A percentile compares a stretch with the other conserved stretches of the same genome.
Evolutionary conservation across 2,888 invertebrate genomes (phyloP).

Genomic region (Xylocampa areola): DNA sequence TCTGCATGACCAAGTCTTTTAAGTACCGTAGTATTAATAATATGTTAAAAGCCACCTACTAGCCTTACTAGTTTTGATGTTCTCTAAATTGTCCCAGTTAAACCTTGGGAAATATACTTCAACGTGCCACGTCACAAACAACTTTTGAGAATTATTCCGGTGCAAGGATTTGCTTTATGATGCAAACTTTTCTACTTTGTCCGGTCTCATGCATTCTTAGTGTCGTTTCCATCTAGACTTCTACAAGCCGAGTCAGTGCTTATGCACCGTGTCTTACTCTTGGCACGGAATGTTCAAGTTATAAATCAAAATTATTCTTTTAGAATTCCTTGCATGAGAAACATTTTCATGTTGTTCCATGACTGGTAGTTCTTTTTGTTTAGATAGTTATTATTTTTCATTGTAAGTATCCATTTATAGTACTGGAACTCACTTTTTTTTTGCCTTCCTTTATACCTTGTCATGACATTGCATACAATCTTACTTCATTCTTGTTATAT

Average conservation of each 20-base stretch:
- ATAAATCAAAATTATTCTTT: constrained; percentile 36
- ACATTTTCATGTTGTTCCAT: constrained; percentile 8
- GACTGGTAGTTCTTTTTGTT: background rate
- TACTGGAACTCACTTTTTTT: no score
- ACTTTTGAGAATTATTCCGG: constrained; percentile 51
- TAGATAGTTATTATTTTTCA: background rate
- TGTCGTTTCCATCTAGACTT: constrained; percentile 40
- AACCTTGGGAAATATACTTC: constrained; percentile 41
- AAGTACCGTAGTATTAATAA: constrained; percentile 16
- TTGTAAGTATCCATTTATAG: background rate
- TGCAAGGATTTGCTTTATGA: constrained; percentile 55
- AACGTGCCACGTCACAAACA: constrained; percentile 39
- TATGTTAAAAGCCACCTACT: constrained; percentile 20
- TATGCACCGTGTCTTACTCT: constrained; percentile 42
- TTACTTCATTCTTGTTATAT: no score
- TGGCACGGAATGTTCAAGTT: constrained; percentile 29
- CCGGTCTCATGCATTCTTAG: constrained; percentile 47
- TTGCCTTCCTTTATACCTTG: background rate
- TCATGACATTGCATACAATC: background rate
- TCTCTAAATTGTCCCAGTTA: constrained; percentile 41
- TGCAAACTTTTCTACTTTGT: constrained; percentile 53
- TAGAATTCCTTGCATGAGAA: background rate
- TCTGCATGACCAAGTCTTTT: background rate
- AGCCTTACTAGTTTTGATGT: constrained; percentile 24
- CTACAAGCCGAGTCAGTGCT: constrained; percentile 28